phyloP scores from a whole-genome alignment of 2,797 vertebrate species.

The Falco berigora region DNA sequence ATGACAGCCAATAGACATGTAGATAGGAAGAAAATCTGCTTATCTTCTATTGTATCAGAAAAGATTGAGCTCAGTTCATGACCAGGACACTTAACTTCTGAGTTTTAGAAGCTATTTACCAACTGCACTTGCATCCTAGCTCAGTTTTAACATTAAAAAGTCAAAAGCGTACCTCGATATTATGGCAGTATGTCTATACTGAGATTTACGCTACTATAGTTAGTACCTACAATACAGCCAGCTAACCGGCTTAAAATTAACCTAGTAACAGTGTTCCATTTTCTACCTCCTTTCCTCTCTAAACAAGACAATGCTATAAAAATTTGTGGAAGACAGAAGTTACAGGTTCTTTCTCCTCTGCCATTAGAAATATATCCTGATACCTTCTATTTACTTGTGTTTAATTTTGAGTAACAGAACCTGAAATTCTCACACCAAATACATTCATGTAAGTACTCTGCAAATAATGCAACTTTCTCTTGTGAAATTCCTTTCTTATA shows the following conservation, averaged over 20 bases:
- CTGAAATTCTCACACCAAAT: background rate
- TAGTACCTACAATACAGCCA: background rate
- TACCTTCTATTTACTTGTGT: background rate
- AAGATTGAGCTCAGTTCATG: background rate
- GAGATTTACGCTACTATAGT: background rate
- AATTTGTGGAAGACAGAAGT: background rate
- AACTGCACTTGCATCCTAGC: background rate
- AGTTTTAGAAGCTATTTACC: background rate
- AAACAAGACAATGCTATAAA: background rate
- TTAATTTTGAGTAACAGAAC: background rate
- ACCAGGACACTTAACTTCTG: background rate
- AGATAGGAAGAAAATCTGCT: background rate
- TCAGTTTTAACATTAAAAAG: background rate
- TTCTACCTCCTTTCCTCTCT: background rate
- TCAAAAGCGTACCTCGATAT: background rate
- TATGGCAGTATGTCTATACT: background rate
- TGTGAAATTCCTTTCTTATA: background rate
- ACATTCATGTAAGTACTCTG: background rate
- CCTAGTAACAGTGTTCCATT: background rate
- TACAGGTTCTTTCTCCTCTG: background rate
- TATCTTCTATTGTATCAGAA: background rate
- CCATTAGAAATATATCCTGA: background rate
- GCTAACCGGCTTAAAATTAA: background rate
- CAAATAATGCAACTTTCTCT: background rate
- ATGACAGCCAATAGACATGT: rapidly evolving